These are phyloP conservation scores for Leguminivora glycinivorella DNA, from an alignment of 1,140 invertebrate species.

Conservation along the genomic window DNA sequence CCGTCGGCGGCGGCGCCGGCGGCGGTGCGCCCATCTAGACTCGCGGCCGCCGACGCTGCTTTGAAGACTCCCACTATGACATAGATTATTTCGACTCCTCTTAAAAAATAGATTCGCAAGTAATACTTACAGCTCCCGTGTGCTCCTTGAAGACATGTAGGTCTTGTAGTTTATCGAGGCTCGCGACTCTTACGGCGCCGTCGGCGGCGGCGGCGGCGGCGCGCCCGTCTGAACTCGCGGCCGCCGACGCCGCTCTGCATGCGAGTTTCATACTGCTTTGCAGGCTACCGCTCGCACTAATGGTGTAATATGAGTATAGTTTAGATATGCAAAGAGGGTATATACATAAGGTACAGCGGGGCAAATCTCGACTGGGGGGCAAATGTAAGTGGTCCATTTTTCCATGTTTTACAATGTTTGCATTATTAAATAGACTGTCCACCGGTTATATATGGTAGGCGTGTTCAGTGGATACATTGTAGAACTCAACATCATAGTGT, in stretches of 20 bases:
- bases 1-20: conserved; percentile 90
- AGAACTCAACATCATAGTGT: no score
- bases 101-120: conserved; percentile 43
- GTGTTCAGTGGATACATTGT: no score
- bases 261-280: conserved; percentile 92
- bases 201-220: conserved; percentile 95
- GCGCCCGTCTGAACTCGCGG: conserved; percentile 92
- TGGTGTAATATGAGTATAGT: conserved; percentile 31
- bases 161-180: conserved; percentile 88
- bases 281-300: conserved; percentile 90
- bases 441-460: no score
- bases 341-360: no score
- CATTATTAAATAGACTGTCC: no score
- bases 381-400: no score
- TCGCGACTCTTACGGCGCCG: conserved; percentile 95
- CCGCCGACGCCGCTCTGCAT: conserved; percentile 92
- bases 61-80: no score
- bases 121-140: conserved; percentile 50
- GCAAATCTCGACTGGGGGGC: no score
- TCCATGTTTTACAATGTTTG: no score
- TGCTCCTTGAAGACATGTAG: conserved; percentile 95
- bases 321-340: background rate
- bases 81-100: no score
- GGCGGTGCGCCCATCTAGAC: conserved; percentile 91
- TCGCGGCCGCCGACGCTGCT: conserved; percentile 81